These are phyloP conservation scores for Parapristionchus giblindavisi DNA, from an alignment of 2,888 invertebrate genomes.

Conservation along the genomic window DNA sequence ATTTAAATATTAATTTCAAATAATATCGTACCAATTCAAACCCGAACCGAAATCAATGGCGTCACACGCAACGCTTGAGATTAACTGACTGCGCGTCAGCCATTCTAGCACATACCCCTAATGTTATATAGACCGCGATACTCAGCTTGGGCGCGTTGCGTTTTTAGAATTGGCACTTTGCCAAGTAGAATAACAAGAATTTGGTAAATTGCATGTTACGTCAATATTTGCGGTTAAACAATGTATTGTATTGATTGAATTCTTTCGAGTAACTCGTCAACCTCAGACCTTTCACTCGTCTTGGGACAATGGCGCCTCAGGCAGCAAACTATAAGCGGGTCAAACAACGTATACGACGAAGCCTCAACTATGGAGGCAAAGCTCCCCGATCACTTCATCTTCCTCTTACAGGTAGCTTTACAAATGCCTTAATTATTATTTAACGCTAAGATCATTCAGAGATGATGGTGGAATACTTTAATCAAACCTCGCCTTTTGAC, in stretches of 20 bases:
- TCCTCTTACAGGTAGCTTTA: conserved; percentile 59
- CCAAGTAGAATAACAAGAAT: too few species aligned
- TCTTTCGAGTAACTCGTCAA: too few species aligned
- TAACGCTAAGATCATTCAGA: conserved; percentile 53
- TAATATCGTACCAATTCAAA: conserved; percentile 14
- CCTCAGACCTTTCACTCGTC: background rate
- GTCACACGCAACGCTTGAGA: conserved; percentile 17
- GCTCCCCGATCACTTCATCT: conserved; percentile 56
- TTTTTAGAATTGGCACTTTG: too few species aligned
- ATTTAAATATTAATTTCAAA: conserved; percentile 6
- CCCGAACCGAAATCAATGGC: conserved; percentile 28
- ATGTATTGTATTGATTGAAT: too few species aligned
- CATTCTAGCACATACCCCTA: background rate
- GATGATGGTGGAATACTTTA: conserved; percentile 66
- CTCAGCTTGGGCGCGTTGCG: conserved; percentile 26
- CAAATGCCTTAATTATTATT: background rate
- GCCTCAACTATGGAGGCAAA: conserved; percentile 82
- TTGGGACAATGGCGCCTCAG: conserved; percentile 56
- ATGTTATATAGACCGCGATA: conserved; percentile 10
- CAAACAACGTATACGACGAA: conserved; percentile 80
- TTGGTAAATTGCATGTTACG: too few species aligned
- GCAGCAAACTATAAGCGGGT: conserved; percentile 59
- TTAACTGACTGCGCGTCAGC: conserved; percentile 10
- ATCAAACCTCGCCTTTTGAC: conserved; percentile 61
- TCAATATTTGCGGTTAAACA: too few species aligned